Conservation (phyloP, 2,888 invertebrate species). For the Chromoteleia sp. region DNA sequence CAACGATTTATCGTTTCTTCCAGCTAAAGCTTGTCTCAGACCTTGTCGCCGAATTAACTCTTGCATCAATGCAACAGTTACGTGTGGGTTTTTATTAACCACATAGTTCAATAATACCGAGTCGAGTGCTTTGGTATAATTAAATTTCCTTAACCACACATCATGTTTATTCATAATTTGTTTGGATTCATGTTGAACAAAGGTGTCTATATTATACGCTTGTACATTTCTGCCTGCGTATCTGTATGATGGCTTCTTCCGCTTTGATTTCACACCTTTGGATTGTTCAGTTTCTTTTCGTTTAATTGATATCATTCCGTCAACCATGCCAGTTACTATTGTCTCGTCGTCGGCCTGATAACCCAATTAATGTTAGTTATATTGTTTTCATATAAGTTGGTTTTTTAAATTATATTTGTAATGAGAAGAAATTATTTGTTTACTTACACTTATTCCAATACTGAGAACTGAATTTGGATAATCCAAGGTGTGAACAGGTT, state of each 20-base stretch:
- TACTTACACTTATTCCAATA: slow-evolving; percentile 89
- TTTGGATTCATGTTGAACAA: slow-evolving; percentile 84
- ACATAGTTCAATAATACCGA: slow-evolving; percentile 88
- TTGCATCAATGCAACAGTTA: slow-evolving; percentile 92
- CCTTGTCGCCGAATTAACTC: slow-evolving; percentile 94
- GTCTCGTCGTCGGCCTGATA: slow-evolving; percentile 90
- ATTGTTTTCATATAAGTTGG: no score
- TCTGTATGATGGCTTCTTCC: slow-evolving; percentile 86
- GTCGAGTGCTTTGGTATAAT: slow-evolving; percentile 92
- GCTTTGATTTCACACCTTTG: slow-evolving; percentile 81
- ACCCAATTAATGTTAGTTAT: no score
- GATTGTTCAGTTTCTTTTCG: slow-evolving; percentile 88
- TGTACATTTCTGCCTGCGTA: slow-evolving; percentile 80
- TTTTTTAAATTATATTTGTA: no score
- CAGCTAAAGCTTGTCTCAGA: slow-evolving; percentile 90
- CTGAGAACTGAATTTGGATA: slow-evolving; percentile 96
- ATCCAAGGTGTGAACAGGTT: slow-evolving; percentile 94
- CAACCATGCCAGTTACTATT: slow-evolving; percentile 95
- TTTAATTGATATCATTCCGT: slow-evolving; percentile 95
- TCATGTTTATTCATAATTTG: slow-evolving; percentile 88
- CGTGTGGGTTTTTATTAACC: slow-evolving; percentile 89
- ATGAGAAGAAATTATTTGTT: slow-evolving; percentile 5
- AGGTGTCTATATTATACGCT: slow-evolving; percentile 85
- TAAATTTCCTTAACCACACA: slow-evolving; percentile 90
- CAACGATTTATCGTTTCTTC: slow-evolving; percentile 89